Percentiles rank a stretch among this genome's conserved stretches.
Evolutionary conservation across 2,113 vertebrate genomes (phyloP).

Genomic region (Clarias macrocephalus): DNA sequence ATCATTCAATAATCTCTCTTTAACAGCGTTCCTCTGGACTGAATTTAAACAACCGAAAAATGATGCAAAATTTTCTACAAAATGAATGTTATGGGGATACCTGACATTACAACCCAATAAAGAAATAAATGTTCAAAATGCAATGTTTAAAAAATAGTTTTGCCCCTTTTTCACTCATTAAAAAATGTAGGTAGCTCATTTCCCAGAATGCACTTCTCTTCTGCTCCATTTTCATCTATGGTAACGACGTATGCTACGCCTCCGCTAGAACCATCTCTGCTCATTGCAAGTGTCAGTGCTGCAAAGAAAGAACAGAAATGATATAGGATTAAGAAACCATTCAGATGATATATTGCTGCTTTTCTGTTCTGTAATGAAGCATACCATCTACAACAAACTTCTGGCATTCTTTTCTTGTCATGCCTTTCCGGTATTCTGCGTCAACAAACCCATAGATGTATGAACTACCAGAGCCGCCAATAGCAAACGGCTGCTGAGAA

Average conservation of each 20-base stretch:
- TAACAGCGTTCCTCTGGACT: not conserved
- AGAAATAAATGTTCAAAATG: not conserved
- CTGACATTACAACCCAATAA: not conserved
- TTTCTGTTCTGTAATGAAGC: not conserved
- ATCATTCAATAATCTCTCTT: not conserved
- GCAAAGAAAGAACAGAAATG: conserved; percentile 5
- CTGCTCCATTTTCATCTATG: conserved; percentile 73
- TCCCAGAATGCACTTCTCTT: conserved; percentile 78
- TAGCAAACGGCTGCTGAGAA: conserved; percentile 77
- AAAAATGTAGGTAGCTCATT: conserved; percentile 81
- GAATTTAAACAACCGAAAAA: not conserved
- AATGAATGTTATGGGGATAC: not conserved
- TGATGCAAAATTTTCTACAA: not conserved
- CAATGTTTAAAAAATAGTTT: conserved; percentile 1
- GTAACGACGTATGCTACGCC: conserved; percentile 82
- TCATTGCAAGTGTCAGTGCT: conserved; percentile 85
- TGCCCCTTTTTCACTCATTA: conserved; percentile 65
- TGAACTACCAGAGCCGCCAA: conserved; percentile 82
- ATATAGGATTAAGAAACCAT: not conserved
- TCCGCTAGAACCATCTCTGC: conserved; percentile 82
- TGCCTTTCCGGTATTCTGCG: conserved; percentile 74
- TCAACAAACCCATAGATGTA: conserved; percentile 87
- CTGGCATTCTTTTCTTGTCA: conserved; percentile 74
- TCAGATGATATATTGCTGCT: not conserved
- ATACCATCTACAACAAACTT: conserved; percentile 79